These are phyloP conservation scores for Pyxicephalus adspersus DNA, from an alignment of 2,113 vertebrate species.

Conservation along the genomic window DNA sequence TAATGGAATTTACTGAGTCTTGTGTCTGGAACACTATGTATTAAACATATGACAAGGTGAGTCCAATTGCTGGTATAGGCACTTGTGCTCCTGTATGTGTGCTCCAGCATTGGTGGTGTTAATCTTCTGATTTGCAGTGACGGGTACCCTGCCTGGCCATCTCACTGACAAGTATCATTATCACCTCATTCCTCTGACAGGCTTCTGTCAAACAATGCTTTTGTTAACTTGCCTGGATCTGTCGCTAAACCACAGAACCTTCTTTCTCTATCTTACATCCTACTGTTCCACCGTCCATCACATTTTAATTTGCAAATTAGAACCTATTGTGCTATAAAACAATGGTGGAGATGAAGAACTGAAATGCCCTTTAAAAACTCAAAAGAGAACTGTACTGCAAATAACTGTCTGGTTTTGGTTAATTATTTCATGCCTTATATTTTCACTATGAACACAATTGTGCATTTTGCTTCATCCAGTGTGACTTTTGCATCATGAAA, in stretches of 20 bases:
- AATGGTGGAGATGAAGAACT: conserved; percentile 50
- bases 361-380: conserved; percentile 54
- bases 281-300: conserved; percentile 55
- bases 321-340: conserved; percentile 54
- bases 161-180: conserved; percentile 47
- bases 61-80: not conserved
- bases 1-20: not conserved
- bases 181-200: conserved; percentile 55
- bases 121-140: conserved; percentile 29
- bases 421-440: conserved; percentile 19
- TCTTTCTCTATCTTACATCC: conserved; percentile 51
- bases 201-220: conserved; percentile 46
- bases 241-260: conserved; percentile 55
- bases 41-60: not conserved
- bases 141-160: conserved; percentile 55
- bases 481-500: conserved; percentile 7
- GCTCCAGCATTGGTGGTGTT: conserved; percentile 16
- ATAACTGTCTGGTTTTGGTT: conserved; percentile 27
- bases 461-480: not conserved
- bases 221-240: conserved; percentile 43
- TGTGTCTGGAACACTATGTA: not conserved
- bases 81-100: not conserved
- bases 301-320: conserved; percentile 58
- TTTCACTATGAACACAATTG: conserved; percentile 19
- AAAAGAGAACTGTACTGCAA: conserved; percentile 44